Evolutionary conservation across 2,797 vertebrate species (phyloP).

Genomic region (Betta splendens): DNA sequence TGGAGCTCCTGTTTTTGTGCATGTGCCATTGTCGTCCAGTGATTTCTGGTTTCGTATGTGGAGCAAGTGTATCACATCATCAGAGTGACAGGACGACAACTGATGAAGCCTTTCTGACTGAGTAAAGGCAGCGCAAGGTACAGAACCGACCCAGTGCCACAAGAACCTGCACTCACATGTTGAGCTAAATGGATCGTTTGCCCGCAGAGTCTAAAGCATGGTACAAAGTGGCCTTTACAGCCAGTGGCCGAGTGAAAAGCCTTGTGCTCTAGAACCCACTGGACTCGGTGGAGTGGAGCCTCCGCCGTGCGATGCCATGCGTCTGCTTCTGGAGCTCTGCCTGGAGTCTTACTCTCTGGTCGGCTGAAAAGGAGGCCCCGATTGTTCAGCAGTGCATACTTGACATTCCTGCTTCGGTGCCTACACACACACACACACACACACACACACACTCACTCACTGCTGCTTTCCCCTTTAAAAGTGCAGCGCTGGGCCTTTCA

Average conservation of each 20-base stretch:
- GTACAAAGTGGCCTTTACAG: slow-evolving; percentile 15
- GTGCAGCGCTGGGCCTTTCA: slow-evolving; percentile 22
- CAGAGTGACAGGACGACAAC: too few relatives aligned
- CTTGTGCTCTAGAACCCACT: too few relatives aligned
- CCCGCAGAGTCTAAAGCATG: slow-evolving; percentile 24
- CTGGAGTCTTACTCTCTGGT: slow-evolving; percentile 42
- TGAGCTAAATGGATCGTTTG: slow-evolving; percentile 13
- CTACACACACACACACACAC: slow-evolving; percentile 42
- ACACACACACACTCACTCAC: slow-evolving; percentile 43
- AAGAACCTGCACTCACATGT: slow-evolving; percentile 53
- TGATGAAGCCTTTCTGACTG: too few relatives aligned
- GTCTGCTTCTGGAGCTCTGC: slow-evolving; percentile 48
- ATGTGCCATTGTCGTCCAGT: too few relatives aligned
- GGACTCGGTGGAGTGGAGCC: too few relatives aligned
- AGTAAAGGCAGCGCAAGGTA: slow-evolving; percentile 37
- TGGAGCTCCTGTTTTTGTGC: too few relatives aligned
- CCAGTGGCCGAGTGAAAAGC: too few relatives aligned
- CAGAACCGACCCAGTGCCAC: slow-evolving; percentile 27
- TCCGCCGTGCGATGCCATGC: too few relatives aligned
- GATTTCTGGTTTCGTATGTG: too few relatives aligned
- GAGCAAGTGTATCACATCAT: too few relatives aligned
- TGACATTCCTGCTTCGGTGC: slow-evolving; percentile 74
- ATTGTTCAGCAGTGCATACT: slow-evolving; percentile 78
- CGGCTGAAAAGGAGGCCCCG: slow-evolving; percentile 72
- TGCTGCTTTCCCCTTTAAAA: slow-evolving; percentile 38